Conservation (phyloP, 2,797 vertebrate genomes). For the Acrossocheilus wenchowensis region DNA sequence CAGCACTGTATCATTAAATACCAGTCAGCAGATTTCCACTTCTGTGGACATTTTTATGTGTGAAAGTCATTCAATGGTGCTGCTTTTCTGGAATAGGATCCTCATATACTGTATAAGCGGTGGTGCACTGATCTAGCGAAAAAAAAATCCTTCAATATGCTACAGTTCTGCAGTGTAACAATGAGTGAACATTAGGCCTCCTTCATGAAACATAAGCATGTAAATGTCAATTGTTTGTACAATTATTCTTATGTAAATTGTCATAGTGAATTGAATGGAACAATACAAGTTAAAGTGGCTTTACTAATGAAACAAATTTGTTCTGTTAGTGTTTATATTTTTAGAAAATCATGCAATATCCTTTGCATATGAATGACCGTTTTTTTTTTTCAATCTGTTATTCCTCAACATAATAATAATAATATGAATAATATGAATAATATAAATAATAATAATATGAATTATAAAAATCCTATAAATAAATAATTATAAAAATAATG, state of each 20-base stretch:
- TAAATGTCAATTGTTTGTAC: neutral
- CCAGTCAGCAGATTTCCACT: constrained; percentile 50
- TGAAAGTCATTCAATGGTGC: constrained; percentile 33
- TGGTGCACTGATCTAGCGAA: neutral
- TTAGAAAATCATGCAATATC: neutral
- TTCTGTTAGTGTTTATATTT: neutral
- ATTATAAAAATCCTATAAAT: neutral
- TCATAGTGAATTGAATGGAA: neutral
- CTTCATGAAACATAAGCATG: neutral
- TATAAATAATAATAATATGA: neutral
- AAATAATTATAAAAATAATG: neutral
- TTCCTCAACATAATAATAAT: neutral
- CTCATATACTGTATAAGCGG: neutral
- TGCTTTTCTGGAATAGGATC: neutral
- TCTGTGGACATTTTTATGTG: constrained; percentile 42
- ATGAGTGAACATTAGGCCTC: neutral
- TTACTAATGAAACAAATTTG: neutral
- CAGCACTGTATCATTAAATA: constrained; percentile 46
- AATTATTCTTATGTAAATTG: neutral
- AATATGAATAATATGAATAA: too few relatives aligned
- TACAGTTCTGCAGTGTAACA: neutral
- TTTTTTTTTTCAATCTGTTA: too few relatives aligned
- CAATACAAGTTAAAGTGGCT: neutral
- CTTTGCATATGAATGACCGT: neutral
- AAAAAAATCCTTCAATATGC: neutral